Evolutionary conservation across 1,140 invertebrate species (phyloP), one percentile per base, ranked within the genome.

Genomic region (Berghia stephanieae): DNA sequence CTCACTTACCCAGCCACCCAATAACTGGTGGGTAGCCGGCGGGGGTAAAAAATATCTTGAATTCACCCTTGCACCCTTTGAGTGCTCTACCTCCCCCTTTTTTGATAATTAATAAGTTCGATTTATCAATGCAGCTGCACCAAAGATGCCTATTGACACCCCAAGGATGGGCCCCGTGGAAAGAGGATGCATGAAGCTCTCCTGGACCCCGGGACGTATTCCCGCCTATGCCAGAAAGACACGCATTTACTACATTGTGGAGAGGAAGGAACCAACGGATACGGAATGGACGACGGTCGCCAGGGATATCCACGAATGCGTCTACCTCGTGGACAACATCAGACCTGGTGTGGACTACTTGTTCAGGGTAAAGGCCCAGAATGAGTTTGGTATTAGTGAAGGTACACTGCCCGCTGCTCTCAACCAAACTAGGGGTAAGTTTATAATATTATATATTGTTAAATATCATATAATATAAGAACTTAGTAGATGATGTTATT

Each of bases 351-450:
- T 81, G 40, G 83, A 85, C 46, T 99, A 99, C 89, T 93, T 94
- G 84, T 99, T 99, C 92, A 92, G 97, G 69, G 92, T 99, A 0
- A 92, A 96, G 66, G 97, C 98, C 36, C 96, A 98, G 88, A 99
- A 99, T 90, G 96, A 99, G 73, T 87, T 79, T 75, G 88, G 88
- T 8, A 70, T 81, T n/a, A 86, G 86, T 81, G 88, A 88, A 16
- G 85, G 86, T 0, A 87, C 88, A 13, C 80, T 88, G 52, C 86
- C 86, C 27, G 80, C 84, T 93, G 81, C 82, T 73, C 86, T 84
- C 40, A 81, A 68, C 77, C 86, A 83, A 79, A 84, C 83, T 27
- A 87, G 79, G 80, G 82, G 86, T 87, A 77, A 74, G 66, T 57
- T 31, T 13, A 8, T 43, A 24, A 21, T 77, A n/a, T 40, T n/a